These are phyloP conservation scores for Formica aserva DNA, from an alignment of 2,888 invertebrate species.

Conservation along the genomic window DNA sequence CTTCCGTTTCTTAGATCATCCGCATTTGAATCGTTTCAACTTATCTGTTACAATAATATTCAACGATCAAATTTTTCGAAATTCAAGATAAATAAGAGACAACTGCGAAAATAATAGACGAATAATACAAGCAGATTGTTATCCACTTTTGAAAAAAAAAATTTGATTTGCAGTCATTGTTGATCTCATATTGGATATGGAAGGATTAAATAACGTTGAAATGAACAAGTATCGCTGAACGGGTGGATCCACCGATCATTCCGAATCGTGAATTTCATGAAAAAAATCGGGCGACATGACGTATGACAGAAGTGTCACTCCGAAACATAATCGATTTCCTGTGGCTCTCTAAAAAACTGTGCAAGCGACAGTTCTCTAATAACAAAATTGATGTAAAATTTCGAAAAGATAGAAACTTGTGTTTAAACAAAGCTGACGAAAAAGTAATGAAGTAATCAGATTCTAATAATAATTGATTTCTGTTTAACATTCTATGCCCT, in stretches of 20 bases:
- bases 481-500: background rate
- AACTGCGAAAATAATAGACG: background rate
- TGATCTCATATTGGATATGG: slow-evolving; percentile 23
- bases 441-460: background rate
- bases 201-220: slow-evolving; percentile 45
- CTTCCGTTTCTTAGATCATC: background rate
- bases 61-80: background rate
- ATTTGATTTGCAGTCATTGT: slow-evolving; percentile 19
- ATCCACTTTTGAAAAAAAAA: slow-evolving; percentile 11
- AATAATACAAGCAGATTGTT: background rate
- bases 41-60: background rate
- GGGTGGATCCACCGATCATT: slow-evolving; percentile 4
- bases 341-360: slow-evolving; percentile 35
- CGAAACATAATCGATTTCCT: slow-evolving; percentile 48
- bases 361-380: slow-evolving; percentile 37
- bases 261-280: slow-evolving; percentile 31
- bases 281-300: slow-evolving; percentile 47
- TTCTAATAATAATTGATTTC: background rate
- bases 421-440: background rate
- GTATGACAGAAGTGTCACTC: slow-evolving; percentile 48
- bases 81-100: background rate
- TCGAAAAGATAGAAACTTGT: background rate
- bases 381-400: slow-evolving; percentile 9
- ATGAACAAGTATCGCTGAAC: slow-evolving; percentile 41
- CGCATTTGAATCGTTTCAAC: background rate